Base-by-base conservation (phyloP, 2,113 vertebrate genomes). In the Odontophorus gujanensis region DNA sequence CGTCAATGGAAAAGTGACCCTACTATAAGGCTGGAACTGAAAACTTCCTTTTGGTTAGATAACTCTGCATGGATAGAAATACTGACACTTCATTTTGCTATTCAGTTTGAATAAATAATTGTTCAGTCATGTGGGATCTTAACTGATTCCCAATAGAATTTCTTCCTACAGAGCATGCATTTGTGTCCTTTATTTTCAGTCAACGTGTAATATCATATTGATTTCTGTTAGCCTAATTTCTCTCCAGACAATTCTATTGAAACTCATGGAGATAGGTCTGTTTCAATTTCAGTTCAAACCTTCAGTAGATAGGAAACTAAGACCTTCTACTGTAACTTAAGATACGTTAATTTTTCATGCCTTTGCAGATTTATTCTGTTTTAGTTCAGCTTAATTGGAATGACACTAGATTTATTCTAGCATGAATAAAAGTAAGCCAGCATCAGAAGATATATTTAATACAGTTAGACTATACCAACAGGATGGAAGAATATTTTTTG, bases 61-160 rank as follows among this genome's bases (percentile, higher is more conserved):
- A 81, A 51, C 84, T 72, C 89, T 75, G 16, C 6, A n/a, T 57
- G 26, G 20, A 30, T 79, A 3, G 9, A 1, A 8, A 47, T 89
- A 59, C 6, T 65, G 36, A n/a, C 10, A 40, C 36, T 76, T 81
- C 17, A 32, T 79, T 8, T 73, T 69, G 12, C 24, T 71, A 57
- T 6, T 28, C 2, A 0, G 83, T 92, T 88, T 77, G 40, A 77
- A 93, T 38, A 74, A 71, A 69, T 73, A 80, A 53, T 20, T 59
- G 2, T 7, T 86, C 9, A 26, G 3, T 24, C 5, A 3, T 1
- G 0, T n/a, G 32, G 2, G 4, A 75, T 6, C 6, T 57, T 91
- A 50, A 51, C 51, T 1, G 1, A 50, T 59, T 8, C 19, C 15
- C 6, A 30, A 67, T 89, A 0, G 0, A 69, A 40, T 76, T 81